These are phyloP conservation scores for Garra rufa DNA, from an alignment of 2,113 vertebrate species.

Conservation along the genomic window DNA sequence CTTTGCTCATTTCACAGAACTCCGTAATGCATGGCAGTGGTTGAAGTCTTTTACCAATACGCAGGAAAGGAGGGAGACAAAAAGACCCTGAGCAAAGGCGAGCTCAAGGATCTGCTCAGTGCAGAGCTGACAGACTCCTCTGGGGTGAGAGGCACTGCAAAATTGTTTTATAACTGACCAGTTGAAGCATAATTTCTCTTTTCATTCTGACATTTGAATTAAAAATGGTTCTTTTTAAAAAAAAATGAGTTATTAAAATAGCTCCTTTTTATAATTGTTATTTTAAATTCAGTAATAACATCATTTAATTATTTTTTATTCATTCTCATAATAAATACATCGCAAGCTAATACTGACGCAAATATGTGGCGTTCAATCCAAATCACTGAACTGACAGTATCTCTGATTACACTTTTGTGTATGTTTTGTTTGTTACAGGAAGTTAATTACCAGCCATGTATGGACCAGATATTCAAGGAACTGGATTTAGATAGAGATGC, in stretches of 20 bases:
- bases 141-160: slow-evolving; percentile 64
- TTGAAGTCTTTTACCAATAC: slow-evolving; percentile 80
- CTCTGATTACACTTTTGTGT: neutral
- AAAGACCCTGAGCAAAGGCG: slow-evolving; percentile 81
- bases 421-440: slow-evolving; percentile 58
- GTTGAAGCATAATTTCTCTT: neutral
- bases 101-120: slow-evolving; percentile 85
- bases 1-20: slow-evolving; percentile 68
- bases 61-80: slow-evolving; percentile 85
- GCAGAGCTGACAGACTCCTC: slow-evolving; percentile 76
- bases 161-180: neutral
- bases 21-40: slow-evolving; percentile 75
- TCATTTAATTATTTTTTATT: neutral
- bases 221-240: neutral
- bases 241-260: neutral
- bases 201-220: neutral
- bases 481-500: slow-evolving; percentile 71
- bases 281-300: neutral
- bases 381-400: neutral
- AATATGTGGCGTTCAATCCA: neutral
- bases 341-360: neutral
- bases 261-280: neutral
- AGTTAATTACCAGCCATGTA: slow-evolving; percentile 10
- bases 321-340: neutral
- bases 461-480: slow-evolving; percentile 69